phyloP scores from a whole-genome alignment of 2,797 vertebrate species.

The Premnoplex brunnescens region DNA sequence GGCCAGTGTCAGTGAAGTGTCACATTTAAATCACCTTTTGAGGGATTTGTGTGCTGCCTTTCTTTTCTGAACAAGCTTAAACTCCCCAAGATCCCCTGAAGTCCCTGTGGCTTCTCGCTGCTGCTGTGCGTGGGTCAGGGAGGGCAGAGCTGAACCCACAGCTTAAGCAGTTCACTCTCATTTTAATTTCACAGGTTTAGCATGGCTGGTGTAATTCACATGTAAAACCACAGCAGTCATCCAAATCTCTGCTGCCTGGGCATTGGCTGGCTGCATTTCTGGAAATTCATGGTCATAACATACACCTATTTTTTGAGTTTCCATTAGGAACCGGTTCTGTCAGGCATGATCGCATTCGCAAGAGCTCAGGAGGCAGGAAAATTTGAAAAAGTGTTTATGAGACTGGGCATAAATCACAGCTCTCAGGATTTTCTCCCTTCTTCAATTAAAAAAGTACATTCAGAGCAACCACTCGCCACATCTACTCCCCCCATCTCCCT shows the following conservation, averaged over 20 bases:
- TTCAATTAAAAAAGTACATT: slow-evolving; percentile 27
- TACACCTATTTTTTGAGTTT: slow-evolving; percentile 52
- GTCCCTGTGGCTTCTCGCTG: neutral
- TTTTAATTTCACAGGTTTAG: slow-evolving; percentile 36
- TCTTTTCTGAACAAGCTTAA: neutral
- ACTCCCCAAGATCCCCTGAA: neutral
- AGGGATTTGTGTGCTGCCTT: neutral
- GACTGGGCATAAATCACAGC: slow-evolving; percentile 16
- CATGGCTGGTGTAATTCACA: neutral
- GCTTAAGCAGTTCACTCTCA: slow-evolving; percentile 10
- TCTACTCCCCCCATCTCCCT: neutral
- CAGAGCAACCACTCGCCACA: neutral
- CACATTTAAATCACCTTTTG: neutral
- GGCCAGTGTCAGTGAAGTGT: neutral
- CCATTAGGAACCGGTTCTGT: slow-evolving; percentile 57
- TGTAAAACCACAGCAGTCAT: slow-evolving; percentile 31
- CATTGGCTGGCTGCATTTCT: slow-evolving; percentile 57
- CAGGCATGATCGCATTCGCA: neutral
- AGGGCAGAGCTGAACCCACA: neutral
- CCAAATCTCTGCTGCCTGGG: slow-evolving; percentile 26
- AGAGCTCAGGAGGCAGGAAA: slow-evolving; percentile 57
- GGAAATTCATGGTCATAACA: slow-evolving; percentile 56
- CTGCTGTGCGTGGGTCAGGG: neutral
- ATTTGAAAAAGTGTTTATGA: slow-evolving; percentile 52
- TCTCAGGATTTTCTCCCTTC: neutral